Evolutionary conservation across 2,888 invertebrate genomes (phyloP), one percentile per base, ranked within the genome.

Genomic region (Apodemia duryi): DNA sequence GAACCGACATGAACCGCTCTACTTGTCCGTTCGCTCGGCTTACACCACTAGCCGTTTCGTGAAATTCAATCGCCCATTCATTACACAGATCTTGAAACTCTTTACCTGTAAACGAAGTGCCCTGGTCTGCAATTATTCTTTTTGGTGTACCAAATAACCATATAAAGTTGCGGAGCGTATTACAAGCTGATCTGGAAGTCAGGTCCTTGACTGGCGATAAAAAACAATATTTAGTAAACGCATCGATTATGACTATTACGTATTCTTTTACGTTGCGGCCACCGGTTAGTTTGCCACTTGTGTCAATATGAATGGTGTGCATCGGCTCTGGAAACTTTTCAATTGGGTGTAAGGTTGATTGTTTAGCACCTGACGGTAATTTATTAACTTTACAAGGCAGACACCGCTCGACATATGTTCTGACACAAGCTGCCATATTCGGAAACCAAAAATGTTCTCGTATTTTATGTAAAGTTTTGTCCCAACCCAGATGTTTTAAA

Each of bases 391-490:
- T 62, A 57, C 69, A 71, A 28, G 35, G 60, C 10, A 71, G 52
- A 9, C 67, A 67, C 65, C 29, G 41, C 6, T 46, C 29, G 5
- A 46, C 62, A n/a, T 32, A 61, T 10, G 65, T 70, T n/a, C 70
- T 62, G 11, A 70, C 66, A 7, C 65, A 52, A 28, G 43, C 29
- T 0, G 69, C 61, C 69, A 73, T 73, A 51, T 70, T 67, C 2
- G 70, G 67, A 35, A 72, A 71, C 69, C 72, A 70, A 43, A 66
- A 72, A 32, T 69, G 66, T 57, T 70, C 68, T 1, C 67, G n/a
- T 62, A 70, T 29, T 66, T 73, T 71, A 32, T 10, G 61, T 1
- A 71, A 49, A 0, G 62, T 63, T 21, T 69, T 71, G 62, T 71
- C 65, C 65, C 71, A 71, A 6, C 69, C 29, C 32, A 68, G 66